Base-by-base conservation (phyloP, 2,888 invertebrate genomes). In the Exocentrus adspersus region DNA sequence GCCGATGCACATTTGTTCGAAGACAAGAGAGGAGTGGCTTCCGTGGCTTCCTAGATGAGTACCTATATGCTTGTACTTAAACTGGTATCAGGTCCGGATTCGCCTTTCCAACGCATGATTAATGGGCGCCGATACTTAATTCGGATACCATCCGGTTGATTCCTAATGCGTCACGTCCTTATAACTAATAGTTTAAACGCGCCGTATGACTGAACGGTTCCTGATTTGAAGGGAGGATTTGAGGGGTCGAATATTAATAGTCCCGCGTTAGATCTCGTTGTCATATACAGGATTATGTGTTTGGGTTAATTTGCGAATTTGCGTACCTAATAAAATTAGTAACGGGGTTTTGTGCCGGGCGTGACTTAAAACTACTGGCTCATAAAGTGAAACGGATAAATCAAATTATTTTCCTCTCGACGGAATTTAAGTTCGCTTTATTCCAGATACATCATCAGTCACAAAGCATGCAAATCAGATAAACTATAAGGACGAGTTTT, bases 131-230 rank as follows among this genome's bases (percentile, higher is more conserved):
- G 72, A 74, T 75, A 77, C 77, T 79, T 80, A 79, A 80, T 79
- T 79, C 76, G 51, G 67, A 70, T 67, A 66, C 67, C 76, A 78
- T 79, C 79, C 78, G 72, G 77, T 79, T 80, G 79, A 80, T 80
- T 80, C 79, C 78, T 80, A 79, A 79, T 77, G 77, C 79, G 78
- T 78, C 80, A 79, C 79, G 78, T 79, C 77, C 65, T n/a, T 76
- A 72, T 74, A 73, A 70, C 74, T 72, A 72, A 72, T 74, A 73
- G 75, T 73, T 75, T 70, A 58, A 62, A 64, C 45, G 46, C 30
- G 17, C 46, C 20, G 14, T 21, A 60, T 60, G 51, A 60, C 45
- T 56, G 50, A 51, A 62, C 50, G 50, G 50, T 21, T 56, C n/a
- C 28, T 17, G 56, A 57, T 57, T 32, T 43, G 57, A 57, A 17